Conservation (phyloP, 2,797 vertebrate species). For the Coilia nasus region DNA sequence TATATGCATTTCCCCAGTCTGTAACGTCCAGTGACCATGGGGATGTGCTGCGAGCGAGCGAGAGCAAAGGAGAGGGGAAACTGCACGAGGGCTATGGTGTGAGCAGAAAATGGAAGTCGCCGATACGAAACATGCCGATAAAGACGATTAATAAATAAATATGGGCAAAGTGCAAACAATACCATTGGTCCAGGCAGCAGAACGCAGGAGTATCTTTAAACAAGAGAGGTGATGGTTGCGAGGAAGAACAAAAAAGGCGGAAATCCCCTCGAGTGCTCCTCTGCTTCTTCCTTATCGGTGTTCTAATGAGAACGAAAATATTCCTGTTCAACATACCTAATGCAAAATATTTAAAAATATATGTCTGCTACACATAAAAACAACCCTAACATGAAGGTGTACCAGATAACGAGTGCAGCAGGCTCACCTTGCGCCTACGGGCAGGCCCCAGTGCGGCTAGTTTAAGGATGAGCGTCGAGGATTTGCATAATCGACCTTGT, state of each 20-base stretch:
- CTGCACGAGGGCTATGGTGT: constrained; percentile 35
- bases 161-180: not conserved
- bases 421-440: not conserved
- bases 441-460: constrained; percentile 17
- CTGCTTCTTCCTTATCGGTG: constrained; percentile 5
- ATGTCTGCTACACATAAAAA: not conserved
- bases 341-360: constrained; percentile 17
- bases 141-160: constrained; percentile 1
- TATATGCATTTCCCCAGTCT: constrained; percentile 82
- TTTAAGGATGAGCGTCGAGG: constrained; percentile 28
- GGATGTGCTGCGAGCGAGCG: constrained; percentile 59
- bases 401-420: constrained; percentile 7
- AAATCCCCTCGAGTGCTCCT: constrained; percentile 17
- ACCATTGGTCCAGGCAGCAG: not conserved
- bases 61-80: constrained; percentile 12
- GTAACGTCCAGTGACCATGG: constrained; percentile 70
- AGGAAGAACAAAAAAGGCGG: not conserved
- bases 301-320: constrained; percentile 11
- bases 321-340: not conserved
- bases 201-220: constrained; percentile 12
- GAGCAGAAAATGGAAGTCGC: constrained; percentile 1
- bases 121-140: constrained; percentile 1
- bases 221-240: not conserved
- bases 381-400: constrained; percentile 14
- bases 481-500: constrained; percentile 35